A percentile compares a stretch with the other conserved stretches of the same genome.
These are phyloP conservation scores for Bugula neritina DNA, from an alignment of 2,888 invertebrate species.

Conservation along the genomic window DNA sequence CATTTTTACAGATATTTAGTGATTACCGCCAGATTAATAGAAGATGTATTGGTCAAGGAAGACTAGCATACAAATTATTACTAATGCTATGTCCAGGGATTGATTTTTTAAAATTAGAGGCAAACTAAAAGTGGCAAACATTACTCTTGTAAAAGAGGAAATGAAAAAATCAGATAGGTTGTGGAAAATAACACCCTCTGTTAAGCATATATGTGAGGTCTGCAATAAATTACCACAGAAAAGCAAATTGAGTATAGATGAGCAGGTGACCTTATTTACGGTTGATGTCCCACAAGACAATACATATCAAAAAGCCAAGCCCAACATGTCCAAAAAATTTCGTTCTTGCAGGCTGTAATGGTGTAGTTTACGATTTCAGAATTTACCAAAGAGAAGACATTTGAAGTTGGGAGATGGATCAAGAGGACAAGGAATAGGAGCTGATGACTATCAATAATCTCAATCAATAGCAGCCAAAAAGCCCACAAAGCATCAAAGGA, in stretches of 20 bases:
- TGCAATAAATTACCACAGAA: background rate
- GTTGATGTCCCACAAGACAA: background rate
- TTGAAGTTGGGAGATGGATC: background rate
- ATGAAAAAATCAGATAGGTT: background rate
- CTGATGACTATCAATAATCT: background rate
- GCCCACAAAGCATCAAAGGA: background rate
- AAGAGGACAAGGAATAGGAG: background rate
- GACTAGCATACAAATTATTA: background rate
- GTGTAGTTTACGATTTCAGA: background rate
- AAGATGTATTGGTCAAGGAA: background rate
- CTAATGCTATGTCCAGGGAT: background rate
- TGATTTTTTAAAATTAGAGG: background rate
- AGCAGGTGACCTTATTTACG: slow-evolving; percentile 10
- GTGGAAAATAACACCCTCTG: background rate
- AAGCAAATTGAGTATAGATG: background rate
- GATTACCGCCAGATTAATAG: too few relatives aligned
- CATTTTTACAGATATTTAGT: too few relatives aligned
- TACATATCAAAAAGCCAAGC: background rate
- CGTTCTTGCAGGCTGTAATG: background rate
- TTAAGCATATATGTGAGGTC: background rate
- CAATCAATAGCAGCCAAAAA: background rate
- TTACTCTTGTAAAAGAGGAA: background rate
- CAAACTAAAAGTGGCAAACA: background rate
- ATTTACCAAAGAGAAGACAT: background rate
- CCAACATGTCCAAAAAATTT: background rate